phyloP scores from a whole-genome alignment of 1,140 invertebrate genomes.

The Rhagoletis zephyria region DNA sequence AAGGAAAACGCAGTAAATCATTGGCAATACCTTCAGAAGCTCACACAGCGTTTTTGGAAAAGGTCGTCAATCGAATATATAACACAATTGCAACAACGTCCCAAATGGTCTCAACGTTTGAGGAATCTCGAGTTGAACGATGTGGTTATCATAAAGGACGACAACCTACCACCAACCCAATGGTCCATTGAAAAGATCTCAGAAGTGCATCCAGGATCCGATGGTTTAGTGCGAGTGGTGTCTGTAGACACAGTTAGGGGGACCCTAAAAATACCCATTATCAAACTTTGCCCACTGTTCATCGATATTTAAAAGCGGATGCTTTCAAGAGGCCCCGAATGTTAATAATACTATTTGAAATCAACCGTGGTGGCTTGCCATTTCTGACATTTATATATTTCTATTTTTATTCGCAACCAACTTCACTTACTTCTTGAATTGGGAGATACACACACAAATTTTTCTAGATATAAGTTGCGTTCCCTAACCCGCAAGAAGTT shows the following conservation, averaged over 20 bases:
- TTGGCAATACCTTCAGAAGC: background rate
- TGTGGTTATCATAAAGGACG: conserved; percentile 61
- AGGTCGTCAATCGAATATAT: conserved; percentile 26
- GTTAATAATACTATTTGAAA: too few species aligned
- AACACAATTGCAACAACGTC: conserved; percentile 56
- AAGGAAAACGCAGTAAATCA: conserved; percentile 11
- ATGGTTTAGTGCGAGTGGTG: conserved; percentile 62
- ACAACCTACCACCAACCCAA: conserved; percentile 59
- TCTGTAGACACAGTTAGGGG: conserved; percentile 57
- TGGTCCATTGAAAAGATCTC: conserved; percentile 62
- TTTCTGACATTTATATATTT: too few species aligned
- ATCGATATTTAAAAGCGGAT: too few species aligned
- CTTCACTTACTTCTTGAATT: too few species aligned
- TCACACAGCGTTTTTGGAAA: conserved; percentile 55
- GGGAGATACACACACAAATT: too few species aligned
- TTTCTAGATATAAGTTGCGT: too few species aligned
- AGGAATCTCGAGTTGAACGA: conserved; percentile 58
- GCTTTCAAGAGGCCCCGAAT: too few species aligned
- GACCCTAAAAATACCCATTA: conserved; percentile 41
- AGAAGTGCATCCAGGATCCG: conserved; percentile 59
- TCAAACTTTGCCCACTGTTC: conserved; percentile 75
- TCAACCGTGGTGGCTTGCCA: too few species aligned
- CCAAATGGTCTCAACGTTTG: conserved; percentile 60
- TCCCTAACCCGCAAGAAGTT: too few species aligned
- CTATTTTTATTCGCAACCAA: too few species aligned